A percentile compares a stretch with the other conserved stretches of the same genome.
Evolutionary conservation across 64 coral and sea anemone genomes (phyloP).

Genomic region (Montipora capricornis): DNA sequence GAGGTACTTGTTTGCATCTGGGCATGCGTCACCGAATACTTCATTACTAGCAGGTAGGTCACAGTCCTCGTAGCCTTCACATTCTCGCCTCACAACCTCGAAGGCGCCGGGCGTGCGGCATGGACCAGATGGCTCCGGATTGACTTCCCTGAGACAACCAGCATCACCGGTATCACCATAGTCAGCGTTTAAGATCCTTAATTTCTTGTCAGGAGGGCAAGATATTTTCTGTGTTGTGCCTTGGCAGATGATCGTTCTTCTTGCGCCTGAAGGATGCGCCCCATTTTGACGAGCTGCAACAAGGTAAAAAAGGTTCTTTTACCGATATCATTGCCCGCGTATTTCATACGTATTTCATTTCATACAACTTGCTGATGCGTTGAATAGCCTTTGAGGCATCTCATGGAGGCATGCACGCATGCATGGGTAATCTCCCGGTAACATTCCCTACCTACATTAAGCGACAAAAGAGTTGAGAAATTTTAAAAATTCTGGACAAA

Average conservation of each 20-base stretch:
- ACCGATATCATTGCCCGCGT: neutral
- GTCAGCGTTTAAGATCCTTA: constrained; percentile 39
- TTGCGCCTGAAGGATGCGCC: neutral
- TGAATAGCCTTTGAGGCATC: too few relatives aligned
- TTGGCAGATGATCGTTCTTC: constrained; percentile 43
- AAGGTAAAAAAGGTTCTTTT: neutral
- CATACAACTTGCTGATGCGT: too few relatives aligned
- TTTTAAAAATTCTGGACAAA: too few relatives aligned
- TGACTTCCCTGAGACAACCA: constrained; percentile 21
- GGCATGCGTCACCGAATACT: constrained; percentile 57
- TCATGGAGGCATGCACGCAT: too few relatives aligned
- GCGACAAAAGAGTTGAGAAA: too few relatives aligned
- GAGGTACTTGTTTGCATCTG: constrained; percentile 59
- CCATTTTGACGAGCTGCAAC: neutral
- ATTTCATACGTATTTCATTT: too few relatives aligned
- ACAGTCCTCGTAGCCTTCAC: constrained; percentile 67
- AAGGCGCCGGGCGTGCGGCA: constrained; percentile 61
- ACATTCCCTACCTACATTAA: too few relatives aligned
- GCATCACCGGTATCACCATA: constrained; percentile 56
- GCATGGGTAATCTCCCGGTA: too few relatives aligned
- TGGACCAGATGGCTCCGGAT: constrained; percentile 5
- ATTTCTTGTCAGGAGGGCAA: constrained; percentile 47
- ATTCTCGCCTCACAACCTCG: constrained; percentile 49
- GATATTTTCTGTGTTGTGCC: constrained; percentile 52
- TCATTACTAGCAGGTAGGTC: constrained; percentile 56